Evolutionary conservation across 2,113 vertebrate genomes (phyloP), one percentile per base, ranked within the genome.

Genomic region (Sapayoa aenigma): DNA sequence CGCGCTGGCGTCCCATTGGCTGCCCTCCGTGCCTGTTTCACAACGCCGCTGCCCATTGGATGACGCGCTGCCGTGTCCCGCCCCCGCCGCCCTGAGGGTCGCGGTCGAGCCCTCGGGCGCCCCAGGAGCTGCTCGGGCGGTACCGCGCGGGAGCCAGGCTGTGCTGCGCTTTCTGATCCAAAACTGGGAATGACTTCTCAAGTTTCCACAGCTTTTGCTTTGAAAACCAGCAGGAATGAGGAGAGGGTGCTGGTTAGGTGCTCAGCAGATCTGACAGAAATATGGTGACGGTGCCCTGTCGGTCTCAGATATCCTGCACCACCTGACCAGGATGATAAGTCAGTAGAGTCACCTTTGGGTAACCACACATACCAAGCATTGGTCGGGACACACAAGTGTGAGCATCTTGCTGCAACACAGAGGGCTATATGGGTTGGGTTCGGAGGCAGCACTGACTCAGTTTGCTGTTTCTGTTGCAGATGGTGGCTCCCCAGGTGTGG

Each of bases 391-490:
- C 1, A 8, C 6, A 4, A 16, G 28, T 28, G 3, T 0, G 31
- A 44, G 37, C 3, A 5, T 17, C 21, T 30, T 46, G n/a, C 39
- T 0, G 0, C 37, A 22, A 2, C n/a, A 47, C 13, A 0, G 3
- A 60, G 50, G n/a, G 12, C 9, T 76, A 27, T 37, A 37, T 16
- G 13, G 44, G 58, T 55, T 27, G 66, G 55, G 5, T 25, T 33
- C 3, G 14, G 18, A 39, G 20, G n/a, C 22, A 4, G 12, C 0
- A 6, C 28, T 63, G 35, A 35, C 72, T 30, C 37, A 1, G 17
- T 35, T 14, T 23, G 16, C 17, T 41, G 22, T 81, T 89, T 94
- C 49, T 49, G 17, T 93, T 86, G 28, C 10, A 96, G 94, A 35
- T 71, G 53, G n/a, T n/a, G n/a, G n/a, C n/a, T 89, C 42, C 15